These are phyloP conservation scores for Pitangus sulphuratus DNA, from an alignment of 2,797 vertebrate species.

Conservation along the genomic window DNA sequence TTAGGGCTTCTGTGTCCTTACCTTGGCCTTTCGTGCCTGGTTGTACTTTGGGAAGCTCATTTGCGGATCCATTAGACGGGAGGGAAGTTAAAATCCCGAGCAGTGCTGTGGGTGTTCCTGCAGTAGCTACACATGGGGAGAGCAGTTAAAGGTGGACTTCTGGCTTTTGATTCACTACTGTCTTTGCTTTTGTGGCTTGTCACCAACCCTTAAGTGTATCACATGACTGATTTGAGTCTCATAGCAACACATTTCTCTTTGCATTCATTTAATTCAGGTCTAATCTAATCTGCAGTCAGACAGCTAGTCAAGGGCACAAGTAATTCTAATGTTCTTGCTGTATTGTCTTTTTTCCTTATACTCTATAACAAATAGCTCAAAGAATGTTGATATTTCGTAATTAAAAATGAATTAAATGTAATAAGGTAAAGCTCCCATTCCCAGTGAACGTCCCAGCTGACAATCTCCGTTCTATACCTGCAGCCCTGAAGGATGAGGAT, in stretches of 20 bases:
- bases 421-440: neutral
- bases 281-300: constrained; percentile 38
- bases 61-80: neutral
- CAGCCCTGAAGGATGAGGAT: neutral
- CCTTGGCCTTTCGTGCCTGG: neutral
- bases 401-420: neutral
- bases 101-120: neutral
- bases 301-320: neutral
- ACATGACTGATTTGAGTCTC: constrained; percentile 45
- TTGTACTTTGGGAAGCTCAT: neutral
- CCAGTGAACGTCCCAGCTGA: neutral
- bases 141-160: neutral
- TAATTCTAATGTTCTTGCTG: neutral
- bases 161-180: neutral
- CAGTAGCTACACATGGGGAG: neutral
- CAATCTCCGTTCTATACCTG: neutral
- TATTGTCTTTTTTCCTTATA: neutral
- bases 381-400: neutral
- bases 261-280: constrained; percentile 44
- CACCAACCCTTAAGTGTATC: constrained; percentile 6
- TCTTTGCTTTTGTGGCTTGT: constrained; percentile 19
- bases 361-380: neutral
- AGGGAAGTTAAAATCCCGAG: neutral
- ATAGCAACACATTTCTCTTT: constrained; percentile 64
- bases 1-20: neutral